A percentile compares a stretch with the other conserved stretches of the same genome.
These are phyloP conservation scores for Hippocampus guttulatus DNA, from an alignment of 2,113 vertebrate species.

Conservation along the genomic window DNA sequence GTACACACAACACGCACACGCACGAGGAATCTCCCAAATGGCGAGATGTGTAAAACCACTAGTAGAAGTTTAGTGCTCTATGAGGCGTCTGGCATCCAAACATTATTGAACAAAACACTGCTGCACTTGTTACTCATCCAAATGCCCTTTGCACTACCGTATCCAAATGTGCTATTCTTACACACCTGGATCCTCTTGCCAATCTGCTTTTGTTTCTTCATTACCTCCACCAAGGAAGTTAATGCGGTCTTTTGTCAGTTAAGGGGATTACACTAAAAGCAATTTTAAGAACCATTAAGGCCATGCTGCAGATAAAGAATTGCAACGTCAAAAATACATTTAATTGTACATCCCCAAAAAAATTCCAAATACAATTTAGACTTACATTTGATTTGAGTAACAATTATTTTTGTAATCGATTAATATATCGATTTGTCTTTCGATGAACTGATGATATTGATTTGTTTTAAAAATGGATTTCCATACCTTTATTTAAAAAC, in stretches of 20 bases:
- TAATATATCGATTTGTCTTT: too few species aligned
- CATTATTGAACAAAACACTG: constrained; percentile 37
- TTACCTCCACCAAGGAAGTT: background rate
- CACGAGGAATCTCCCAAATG: constrained; percentile 56
- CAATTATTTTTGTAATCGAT: too few species aligned
- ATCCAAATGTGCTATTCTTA: constrained; percentile 8
- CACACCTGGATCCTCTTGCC: constrained; percentile 38
- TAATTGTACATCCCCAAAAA: background rate
- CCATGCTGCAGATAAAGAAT: background rate
- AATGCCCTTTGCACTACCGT: background rate
- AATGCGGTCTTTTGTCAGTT: background rate
- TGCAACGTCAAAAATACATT: background rate
- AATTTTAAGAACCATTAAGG: background rate
- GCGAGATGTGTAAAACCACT: constrained; percentile 58
- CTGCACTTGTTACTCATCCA: constrained; percentile 20
- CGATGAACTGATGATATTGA: too few species aligned
- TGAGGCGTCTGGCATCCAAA: constrained; percentile 49
- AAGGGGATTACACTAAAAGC: background rate
- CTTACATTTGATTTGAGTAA: too few species aligned
- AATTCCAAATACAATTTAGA: background rate
- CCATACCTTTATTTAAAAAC: too few species aligned
- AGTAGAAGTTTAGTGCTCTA: constrained; percentile 53
- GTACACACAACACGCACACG: constrained; percentile 47
- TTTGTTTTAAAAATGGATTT: too few species aligned
- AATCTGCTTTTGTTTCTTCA: constrained; percentile 4